A percentile compares a stretch with the other conserved stretches of the same genome.
phyloP scores from a whole-genome alignment of 2,888 invertebrate species.

The Dusona sp. region DNA sequence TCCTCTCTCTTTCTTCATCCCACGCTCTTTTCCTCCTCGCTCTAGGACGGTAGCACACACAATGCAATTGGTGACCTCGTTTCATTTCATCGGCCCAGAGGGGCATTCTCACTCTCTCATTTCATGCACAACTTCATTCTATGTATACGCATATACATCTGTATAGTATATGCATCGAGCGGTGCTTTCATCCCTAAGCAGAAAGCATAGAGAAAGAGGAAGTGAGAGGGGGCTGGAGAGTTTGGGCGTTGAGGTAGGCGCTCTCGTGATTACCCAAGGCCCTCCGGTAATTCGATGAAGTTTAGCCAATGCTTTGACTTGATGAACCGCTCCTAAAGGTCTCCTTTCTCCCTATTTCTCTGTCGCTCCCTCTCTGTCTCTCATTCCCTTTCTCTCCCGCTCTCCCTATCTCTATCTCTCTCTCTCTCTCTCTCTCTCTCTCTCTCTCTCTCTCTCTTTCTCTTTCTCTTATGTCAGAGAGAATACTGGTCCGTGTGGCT shows the following conservation, averaged over 20 bases:
- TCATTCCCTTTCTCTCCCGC: conserved; percentile 9
- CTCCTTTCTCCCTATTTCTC: conserved; percentile 11
- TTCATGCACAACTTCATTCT: conserved; percentile 26
- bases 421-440: conserved; percentile 1
- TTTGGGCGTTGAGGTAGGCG: conserved; percentile 43
- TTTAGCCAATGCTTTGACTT: conserved; percentile 73
- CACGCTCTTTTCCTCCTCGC: conserved; percentile 14
- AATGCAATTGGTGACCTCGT: conserved; percentile 76
- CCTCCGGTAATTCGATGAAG: conserved; percentile 74
- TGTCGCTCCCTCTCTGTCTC: background rate
- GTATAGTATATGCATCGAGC: conserved; percentile 7
- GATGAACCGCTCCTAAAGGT: conserved; percentile 68
- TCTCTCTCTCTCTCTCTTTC: conserved; percentile 2
- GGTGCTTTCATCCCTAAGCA: conserved; percentile 39
- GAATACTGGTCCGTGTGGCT: conserved; percentile 26
- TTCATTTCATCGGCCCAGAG: conserved; percentile 71
- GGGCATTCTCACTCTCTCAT: conserved; percentile 41
- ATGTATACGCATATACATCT: conserved; percentile 15
- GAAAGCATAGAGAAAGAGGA: conserved; percentile 35
- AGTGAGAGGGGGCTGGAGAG: conserved; percentile 14
- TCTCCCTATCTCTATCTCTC: background rate
- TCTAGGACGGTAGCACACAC: conserved; percentile 69
- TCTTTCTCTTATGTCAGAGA: conserved; percentile 22
- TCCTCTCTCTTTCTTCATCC: conserved; percentile 1
- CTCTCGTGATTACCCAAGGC: conserved; percentile 66